Conservation (phyloP, 2,113 vertebrate genomes). For the Formicarius rufipectus region DNA sequence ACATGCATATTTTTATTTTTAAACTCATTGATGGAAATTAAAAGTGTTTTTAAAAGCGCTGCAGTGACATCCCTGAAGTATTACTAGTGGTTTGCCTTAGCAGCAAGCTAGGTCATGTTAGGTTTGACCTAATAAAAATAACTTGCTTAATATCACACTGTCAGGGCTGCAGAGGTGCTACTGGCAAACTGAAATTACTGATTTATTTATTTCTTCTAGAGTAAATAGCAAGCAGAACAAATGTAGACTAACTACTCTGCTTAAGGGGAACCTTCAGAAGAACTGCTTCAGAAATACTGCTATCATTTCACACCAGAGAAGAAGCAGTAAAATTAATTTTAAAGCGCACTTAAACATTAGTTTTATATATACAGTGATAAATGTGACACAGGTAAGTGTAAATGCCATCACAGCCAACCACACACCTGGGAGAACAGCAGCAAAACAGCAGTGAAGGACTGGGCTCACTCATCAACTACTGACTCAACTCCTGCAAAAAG, state of each 20-base stretch:
- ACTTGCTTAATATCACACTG: neutral
- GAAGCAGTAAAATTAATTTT: neutral
- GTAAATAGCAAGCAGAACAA: neutral
- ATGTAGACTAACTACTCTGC: neutral
- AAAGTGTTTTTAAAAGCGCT: neutral
- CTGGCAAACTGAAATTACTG: neutral
- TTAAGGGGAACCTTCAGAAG: neutral
- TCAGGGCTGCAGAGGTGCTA: neutral
- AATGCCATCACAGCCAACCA: neutral
- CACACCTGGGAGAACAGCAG: neutral
- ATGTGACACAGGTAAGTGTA: neutral
- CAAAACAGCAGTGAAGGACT: neutral
- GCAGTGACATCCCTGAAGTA: neutral
- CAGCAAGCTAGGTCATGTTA: neutral
- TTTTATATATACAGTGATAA: neutral
- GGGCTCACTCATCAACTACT: neutral
- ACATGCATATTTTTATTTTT: neutral
- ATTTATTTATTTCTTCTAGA: neutral
- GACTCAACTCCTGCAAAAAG: slow-evolving; percentile 2
- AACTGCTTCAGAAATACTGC: neutral
- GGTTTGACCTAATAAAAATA: neutral
- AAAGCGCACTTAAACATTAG: neutral
- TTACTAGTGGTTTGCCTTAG: neutral
- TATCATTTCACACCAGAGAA: neutral
- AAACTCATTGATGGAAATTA: neutral